These are phyloP conservation scores for Apamea anceps DNA, from an alignment of 2,888 invertebrate species.

Conservation along the genomic window DNA sequence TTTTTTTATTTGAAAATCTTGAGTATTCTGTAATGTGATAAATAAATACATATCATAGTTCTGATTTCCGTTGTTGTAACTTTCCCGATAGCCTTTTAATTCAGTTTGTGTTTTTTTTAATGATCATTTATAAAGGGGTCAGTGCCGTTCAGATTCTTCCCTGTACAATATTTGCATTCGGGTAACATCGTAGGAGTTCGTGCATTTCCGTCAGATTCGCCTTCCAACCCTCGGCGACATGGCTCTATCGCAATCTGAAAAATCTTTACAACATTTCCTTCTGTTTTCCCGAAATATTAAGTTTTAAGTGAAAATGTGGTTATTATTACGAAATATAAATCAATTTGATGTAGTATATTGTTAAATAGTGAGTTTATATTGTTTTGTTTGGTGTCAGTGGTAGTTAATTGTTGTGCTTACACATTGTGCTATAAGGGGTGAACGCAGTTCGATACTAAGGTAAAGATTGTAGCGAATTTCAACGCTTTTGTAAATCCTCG, in stretches of 20 bases:
- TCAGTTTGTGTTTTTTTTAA: not conserved
- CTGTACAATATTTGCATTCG: conserved; percentile 86
- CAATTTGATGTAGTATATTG: conserved; percentile 67
- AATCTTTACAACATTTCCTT: conserved; percentile 84
- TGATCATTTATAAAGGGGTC: conserved; percentile 52
- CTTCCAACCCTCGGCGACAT: conserved; percentile 86
- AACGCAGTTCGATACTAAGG: conserved; percentile 76
- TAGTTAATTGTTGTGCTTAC: conserved; percentile 80
- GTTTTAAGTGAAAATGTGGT: conserved; percentile 78
- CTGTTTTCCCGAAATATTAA: conserved; percentile 73
- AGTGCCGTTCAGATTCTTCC: conserved; percentile 70
- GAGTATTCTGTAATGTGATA: not conserved
- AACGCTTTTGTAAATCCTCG: conserved; percentile 9
- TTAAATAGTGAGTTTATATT: conserved; percentile 71
- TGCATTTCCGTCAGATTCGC: conserved; percentile 84
- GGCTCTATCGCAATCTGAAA: conserved; percentile 82
- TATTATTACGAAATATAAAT: conserved; percentile 64
- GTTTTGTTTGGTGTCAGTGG: conserved; percentile 81
- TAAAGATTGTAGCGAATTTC: conserved; percentile 65
- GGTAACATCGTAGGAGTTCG: conserved; percentile 81
- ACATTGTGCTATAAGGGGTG: conserved; percentile 68
- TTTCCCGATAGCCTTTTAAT: not conserved
- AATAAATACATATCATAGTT: not conserved
- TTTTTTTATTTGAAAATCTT: not conserved
- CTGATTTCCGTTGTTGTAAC: not conserved